phyloP scores from a whole-genome alignment of 2,888 invertebrate species.

The Abscondita cerata region DNA sequence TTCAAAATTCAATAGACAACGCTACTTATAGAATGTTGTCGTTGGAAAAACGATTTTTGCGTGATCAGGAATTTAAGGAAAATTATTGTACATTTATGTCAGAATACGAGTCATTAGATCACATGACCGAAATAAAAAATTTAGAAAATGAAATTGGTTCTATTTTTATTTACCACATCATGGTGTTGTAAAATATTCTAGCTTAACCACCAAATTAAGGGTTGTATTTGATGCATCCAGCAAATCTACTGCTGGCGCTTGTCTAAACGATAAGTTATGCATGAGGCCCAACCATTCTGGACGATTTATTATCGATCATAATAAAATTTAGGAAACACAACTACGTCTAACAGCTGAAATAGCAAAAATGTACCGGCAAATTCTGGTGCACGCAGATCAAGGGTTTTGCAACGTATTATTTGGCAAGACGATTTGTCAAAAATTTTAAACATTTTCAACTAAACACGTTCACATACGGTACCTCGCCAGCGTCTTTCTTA shows the following conservation, averaged over 20 bases:
- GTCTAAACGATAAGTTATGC: constrained; percentile 38
- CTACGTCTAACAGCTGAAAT: too few relatives aligned
- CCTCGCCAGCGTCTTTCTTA: constrained; percentile 11
- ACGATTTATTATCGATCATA: constrained; percentile 46
- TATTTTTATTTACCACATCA: constrained; percentile 54
- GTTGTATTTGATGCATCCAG: too few relatives aligned
- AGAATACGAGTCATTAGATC: background rate
- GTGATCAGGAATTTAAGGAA: too few relatives aligned
- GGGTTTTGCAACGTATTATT: background rate
- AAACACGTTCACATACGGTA: constrained; percentile 18
- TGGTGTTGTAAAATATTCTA: constrained; percentile 45
- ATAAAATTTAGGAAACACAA: constrained; percentile 37
- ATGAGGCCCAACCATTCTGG: constrained; percentile 49
- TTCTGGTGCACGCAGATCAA: too few relatives aligned
- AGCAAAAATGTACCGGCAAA: too few relatives aligned
- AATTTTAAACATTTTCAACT: background rate
- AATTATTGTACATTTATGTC: background rate
- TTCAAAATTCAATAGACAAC: too few relatives aligned
- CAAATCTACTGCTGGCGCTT: too few relatives aligned
- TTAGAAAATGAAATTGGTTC: too few relatives aligned
- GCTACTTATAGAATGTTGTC: too few relatives aligned
- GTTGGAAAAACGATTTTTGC: too few relatives aligned
- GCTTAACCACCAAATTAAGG: constrained; percentile 48
- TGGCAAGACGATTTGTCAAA: too few relatives aligned
- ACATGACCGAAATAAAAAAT: background rate